Evolutionary conservation across 2,888 invertebrate genomes (phyloP).

Genomic region (Galeopsomyia nigrocyanea): DNA sequence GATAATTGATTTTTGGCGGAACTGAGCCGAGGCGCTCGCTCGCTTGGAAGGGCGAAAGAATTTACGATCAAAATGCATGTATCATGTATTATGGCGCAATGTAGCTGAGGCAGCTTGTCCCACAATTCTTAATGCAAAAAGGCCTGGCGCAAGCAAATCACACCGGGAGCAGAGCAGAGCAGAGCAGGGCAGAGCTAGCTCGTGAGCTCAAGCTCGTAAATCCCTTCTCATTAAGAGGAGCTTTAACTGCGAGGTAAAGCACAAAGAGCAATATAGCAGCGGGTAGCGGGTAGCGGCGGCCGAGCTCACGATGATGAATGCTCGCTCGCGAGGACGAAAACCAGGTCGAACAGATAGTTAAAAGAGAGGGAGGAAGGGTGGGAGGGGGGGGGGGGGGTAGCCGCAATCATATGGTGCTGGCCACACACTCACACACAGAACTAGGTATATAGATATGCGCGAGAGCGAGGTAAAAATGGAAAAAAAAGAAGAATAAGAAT

Average conservation of each 20-base stretch:
- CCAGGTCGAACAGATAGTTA: slow-evolving; percentile 41
- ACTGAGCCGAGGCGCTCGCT: too few relatives aligned
- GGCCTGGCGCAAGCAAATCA: too few relatives aligned
- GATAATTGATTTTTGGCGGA: too few relatives aligned
- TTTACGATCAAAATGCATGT: too few relatives aligned
- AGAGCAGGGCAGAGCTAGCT: not conserved
- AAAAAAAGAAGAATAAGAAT: not conserved
- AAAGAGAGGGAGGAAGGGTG: slow-evolving; percentile 12
- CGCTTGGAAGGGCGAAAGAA: too few relatives aligned
- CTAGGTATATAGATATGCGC: too few relatives aligned
- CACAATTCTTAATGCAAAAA: too few relatives aligned
- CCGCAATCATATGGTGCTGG: slow-evolving; percentile 11
- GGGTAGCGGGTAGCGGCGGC: too few relatives aligned
- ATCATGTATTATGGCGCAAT: too few relatives aligned
- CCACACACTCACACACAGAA: not conserved
- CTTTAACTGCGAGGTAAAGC: slow-evolving; percentile 20
- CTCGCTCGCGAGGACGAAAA: slow-evolving; percentile 9
- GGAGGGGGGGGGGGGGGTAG: not conserved
- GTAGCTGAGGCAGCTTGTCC: too few relatives aligned
- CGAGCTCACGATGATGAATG: slow-evolving; percentile 31
- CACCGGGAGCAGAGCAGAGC: not conserved
- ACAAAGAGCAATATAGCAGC: slow-evolving; percentile 18
- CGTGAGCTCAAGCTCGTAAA: slow-evolving; percentile 20
- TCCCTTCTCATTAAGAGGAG: slow-evolving; percentile 33
- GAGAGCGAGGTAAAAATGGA: too few relatives aligned